These are phyloP conservation scores for Urosaurus nigricauda DNA, from an alignment of 2,797 vertebrate species.

Conservation along the genomic window DNA sequence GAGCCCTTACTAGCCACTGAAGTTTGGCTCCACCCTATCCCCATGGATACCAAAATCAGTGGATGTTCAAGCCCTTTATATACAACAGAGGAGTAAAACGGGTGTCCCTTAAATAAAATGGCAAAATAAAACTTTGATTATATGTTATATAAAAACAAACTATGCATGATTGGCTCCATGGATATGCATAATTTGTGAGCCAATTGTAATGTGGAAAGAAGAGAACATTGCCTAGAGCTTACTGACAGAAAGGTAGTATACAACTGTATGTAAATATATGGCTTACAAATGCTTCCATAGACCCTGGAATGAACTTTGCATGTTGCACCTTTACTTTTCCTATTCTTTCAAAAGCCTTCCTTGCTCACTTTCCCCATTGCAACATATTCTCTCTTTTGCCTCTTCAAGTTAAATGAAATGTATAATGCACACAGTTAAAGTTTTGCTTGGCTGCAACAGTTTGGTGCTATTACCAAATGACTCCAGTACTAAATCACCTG, in stretches of 20 bases:
- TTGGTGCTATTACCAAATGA: neutral
- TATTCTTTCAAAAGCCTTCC: neutral
- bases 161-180: too few relatives aligned
- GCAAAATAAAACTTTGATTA: too few relatives aligned
- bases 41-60: too few relatives aligned
- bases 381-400: constrained; percentile 11
- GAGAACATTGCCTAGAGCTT: neutral
- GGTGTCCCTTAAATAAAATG: too few relatives aligned
- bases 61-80: too few relatives aligned
- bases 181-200: too few relatives aligned
- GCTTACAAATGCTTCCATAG: neutral
- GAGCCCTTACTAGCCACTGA: too few relatives aligned
- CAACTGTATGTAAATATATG: too few relatives aligned
- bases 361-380: neutral
- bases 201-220: neutral
- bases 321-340: neutral
- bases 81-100: too few relatives aligned
- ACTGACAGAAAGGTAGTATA: too few relatives aligned
- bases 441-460: neutral
- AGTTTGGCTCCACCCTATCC: too few relatives aligned
- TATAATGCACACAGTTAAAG: neutral
- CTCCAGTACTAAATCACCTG: constrained; percentile 43
- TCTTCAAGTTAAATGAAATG: neutral
- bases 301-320: neutral
- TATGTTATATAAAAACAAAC: too few relatives aligned